These are phyloP conservation scores for Nothura maculosa DNA, from an alignment of 2,797 vertebrate genomes.

Conservation along the genomic window DNA sequence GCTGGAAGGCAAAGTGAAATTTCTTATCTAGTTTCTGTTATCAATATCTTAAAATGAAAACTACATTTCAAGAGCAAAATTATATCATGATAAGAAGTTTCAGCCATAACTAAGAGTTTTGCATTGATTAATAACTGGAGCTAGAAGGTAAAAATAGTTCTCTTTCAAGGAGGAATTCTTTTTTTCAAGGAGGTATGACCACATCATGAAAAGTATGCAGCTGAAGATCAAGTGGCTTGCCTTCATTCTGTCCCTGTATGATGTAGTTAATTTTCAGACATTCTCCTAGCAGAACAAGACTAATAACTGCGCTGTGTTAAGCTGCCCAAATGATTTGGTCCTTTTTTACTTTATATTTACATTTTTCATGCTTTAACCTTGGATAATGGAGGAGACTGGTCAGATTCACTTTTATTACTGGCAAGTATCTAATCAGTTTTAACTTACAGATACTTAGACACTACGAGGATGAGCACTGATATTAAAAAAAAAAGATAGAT, in stretches of 20 bases:
- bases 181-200: neutral
- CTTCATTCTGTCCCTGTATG: neutral
- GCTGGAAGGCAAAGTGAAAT: constrained; percentile 48
- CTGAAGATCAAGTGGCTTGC: neutral
- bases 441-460: neutral
- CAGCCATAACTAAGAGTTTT: constrained; percentile 48
- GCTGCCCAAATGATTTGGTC: neutral
- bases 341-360: neutral
- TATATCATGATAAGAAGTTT: constrained; percentile 59
- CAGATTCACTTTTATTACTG: neutral
- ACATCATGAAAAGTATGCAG: neutral
- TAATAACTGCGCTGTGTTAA: neutral
- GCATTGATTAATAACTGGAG: constrained; percentile 56
- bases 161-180: neutral
- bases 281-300: neutral
- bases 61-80: constrained; percentile 50
- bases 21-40: constrained; percentile 63
- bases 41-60: constrained; percentile 56
- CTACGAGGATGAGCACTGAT: neutral
- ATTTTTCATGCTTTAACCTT: neutral
- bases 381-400: neutral
- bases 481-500: neutral
- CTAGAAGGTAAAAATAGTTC: constrained; percentile 26
- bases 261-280: neutral
- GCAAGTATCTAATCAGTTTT: neutral